Evolutionary conservation across 2,888 invertebrate genomes (phyloP).

Genomic region (Xestia ashworthii): DNA sequence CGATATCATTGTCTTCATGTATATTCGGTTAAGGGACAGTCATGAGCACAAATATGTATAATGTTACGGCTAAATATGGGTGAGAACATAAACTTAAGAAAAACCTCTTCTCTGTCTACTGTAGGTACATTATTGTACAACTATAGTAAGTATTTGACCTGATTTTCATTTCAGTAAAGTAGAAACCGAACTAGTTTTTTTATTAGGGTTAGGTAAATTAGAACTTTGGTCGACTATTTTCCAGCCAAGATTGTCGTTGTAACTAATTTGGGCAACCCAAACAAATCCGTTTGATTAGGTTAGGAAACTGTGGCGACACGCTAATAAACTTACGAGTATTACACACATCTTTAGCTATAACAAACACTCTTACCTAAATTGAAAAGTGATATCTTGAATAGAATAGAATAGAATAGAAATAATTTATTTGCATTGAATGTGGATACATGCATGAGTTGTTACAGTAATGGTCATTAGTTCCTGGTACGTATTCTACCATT

Average conservation of each 20-base stretch:
- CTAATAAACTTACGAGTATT: no score
- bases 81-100: not conserved
- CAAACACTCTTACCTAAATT: no score
- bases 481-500: no score
- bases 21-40: constrained; percentile 37
- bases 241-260: not conserved
- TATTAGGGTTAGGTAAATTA: not conserved
- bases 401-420: no score
- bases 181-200: not conserved
- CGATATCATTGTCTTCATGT: constrained; percentile 49
- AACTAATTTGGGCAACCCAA: not conserved
- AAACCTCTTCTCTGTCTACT: not conserved
- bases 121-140: no score
- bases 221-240: not conserved
- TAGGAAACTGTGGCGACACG: no score
- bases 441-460: no score
- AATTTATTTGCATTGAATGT: no score
- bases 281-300: not conserved
- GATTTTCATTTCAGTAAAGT: not conserved
- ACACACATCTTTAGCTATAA: no score
- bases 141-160: no score
- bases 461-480: no score
- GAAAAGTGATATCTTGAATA: no score
- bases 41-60: not conserved
- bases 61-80: not conserved